Evolutionary conservation across 2,888 invertebrate genomes (phyloP).

Genomic region (Zaprionus bogoriensis): DNA sequence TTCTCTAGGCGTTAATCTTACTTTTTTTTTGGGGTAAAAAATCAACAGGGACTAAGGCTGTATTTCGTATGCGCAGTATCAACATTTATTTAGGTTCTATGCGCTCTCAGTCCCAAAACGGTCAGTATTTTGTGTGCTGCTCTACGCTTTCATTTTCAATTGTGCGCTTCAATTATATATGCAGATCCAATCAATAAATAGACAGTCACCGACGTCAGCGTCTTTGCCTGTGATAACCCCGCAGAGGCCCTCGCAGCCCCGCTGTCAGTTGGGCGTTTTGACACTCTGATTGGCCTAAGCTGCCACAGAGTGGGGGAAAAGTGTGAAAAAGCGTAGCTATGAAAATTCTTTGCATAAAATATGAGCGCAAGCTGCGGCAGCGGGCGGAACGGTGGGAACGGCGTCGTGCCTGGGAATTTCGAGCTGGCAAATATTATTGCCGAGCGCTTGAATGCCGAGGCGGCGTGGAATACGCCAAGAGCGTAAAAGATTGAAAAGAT

Average conservation of each 20-base stretch:
- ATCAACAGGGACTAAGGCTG: too few relatives aligned
- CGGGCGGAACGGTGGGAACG: neutral
- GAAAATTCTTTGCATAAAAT: conserved; percentile 55
- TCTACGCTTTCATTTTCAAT: conserved; percentile 35
- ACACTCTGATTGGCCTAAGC: conserved; percentile 66
- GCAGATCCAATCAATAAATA: conserved; percentile 56
- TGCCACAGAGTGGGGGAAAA: conserved; percentile 42
- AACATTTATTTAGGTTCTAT: neutral
- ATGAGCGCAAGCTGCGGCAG: conserved; percentile 1
- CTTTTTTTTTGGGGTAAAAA: too few relatives aligned
- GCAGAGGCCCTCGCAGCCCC: neutral
- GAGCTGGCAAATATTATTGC: conserved; percentile 26
- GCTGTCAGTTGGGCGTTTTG: conserved; percentile 45
- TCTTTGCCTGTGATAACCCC: conserved; percentile 5
- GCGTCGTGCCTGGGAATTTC: conserved; percentile 20
- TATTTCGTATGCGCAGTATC: neutral
- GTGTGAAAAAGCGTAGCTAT: conserved; percentile 38
- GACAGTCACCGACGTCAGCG: conserved; percentile 13
- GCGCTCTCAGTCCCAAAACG: neutral
- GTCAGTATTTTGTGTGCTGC: neutral
- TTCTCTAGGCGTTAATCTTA: neutral
- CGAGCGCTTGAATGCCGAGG: conserved; percentile 6
- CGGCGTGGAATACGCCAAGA: neutral
- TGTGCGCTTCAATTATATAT: conserved; percentile 49
- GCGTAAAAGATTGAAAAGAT: conserved; percentile 12